Conservation (phyloP, 2,888 invertebrate genomes). For the Megastigmus dorsalis region DNA sequence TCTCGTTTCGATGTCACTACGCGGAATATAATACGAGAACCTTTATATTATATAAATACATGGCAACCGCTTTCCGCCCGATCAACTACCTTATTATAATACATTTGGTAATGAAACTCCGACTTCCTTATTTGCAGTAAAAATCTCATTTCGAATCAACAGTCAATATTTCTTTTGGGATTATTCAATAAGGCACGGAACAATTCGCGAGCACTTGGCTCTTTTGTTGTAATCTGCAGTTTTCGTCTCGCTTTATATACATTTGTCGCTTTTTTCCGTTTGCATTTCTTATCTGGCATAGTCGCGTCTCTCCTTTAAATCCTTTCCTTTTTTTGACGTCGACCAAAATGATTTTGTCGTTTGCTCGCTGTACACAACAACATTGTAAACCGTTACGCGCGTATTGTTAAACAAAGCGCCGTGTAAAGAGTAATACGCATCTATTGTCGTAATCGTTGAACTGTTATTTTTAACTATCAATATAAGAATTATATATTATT, state of each 20-base stretch:
- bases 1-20: background rate
- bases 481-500: too few relatives aligned
- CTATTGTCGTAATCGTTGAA: too few relatives aligned
- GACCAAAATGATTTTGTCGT: too few relatives aligned
- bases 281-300: too few relatives aligned
- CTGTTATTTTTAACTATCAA: too few relatives aligned
- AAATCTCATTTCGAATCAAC: background rate
- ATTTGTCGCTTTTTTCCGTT: background rate
- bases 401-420: too few relatives aligned
- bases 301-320: background rate
- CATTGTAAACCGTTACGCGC: too few relatives aligned
- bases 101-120: slow-evolving; percentile 31
- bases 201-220: background rate
- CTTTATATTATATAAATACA: slow-evolving; percentile 37
- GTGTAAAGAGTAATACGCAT: too few relatives aligned
- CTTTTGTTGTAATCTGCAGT: background rate
- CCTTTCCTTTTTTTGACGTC: too few relatives aligned
- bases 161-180: background rate
- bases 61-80: background rate
- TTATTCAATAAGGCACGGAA: slow-evolving; percentile 1
- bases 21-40: too few relatives aligned
- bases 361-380: too few relatives aligned
- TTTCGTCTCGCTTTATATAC: background rate
- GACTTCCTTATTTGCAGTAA: slow-evolving; percentile 35
- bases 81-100: slow-evolving; percentile 37